Percentiles rank a stretch among this genome's conserved stretches.
Conservation (phyloP, 2,888 invertebrate genomes). For the Chloroclysta siterata region DNA sequence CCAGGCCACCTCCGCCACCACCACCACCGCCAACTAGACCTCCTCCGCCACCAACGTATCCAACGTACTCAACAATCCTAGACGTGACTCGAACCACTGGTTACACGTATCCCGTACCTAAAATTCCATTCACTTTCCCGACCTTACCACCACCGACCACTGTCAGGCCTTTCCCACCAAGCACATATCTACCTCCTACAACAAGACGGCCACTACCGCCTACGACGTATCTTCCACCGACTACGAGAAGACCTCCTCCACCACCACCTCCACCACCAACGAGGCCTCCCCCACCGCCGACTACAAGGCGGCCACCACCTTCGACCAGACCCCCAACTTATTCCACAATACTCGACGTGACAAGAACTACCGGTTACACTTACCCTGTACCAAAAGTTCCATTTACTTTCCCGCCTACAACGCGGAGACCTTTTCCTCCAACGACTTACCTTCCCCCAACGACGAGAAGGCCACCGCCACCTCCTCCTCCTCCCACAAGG, state of each 20-base stretch:
- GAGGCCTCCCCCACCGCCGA: background rate
- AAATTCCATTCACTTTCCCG: conserved; percentile 46
- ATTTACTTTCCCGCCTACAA: conserved; percentile 43
- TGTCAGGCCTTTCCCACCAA: conserved; percentile 34
- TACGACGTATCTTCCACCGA: conserved; percentile 14
- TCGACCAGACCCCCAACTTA: conserved; percentile 37
- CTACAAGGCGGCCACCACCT: conserved; percentile 42
- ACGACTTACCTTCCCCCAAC: conserved; percentile 39
- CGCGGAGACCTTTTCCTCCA: conserved; percentile 41
- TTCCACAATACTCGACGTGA: conserved; percentile 38
- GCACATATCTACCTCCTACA: conserved; percentile 20
- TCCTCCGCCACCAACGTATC: conserved; percentile 19
- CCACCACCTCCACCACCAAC: conserved; percentile 18
- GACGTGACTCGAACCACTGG: conserved; percentile 53
- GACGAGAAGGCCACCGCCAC: conserved; percentile 33
- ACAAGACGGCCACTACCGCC: conserved; percentile 41
- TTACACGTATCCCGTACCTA: conserved; percentile 58
- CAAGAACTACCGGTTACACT: conserved; percentile 59
- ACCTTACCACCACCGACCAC: conserved; percentile 40
- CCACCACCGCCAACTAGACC: conserved; percentile 42
- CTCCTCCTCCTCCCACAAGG: conserved; percentile 22
- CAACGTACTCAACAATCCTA: conserved; percentile 38
- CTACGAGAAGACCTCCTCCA: conserved; percentile 34
- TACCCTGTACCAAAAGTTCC: conserved; percentile 54
- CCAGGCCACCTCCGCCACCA: conserved; percentile 31